phyloP scores from a whole-genome alignment of 1,140 invertebrate genomes.

The Leptopilina clavipes region DNA sequence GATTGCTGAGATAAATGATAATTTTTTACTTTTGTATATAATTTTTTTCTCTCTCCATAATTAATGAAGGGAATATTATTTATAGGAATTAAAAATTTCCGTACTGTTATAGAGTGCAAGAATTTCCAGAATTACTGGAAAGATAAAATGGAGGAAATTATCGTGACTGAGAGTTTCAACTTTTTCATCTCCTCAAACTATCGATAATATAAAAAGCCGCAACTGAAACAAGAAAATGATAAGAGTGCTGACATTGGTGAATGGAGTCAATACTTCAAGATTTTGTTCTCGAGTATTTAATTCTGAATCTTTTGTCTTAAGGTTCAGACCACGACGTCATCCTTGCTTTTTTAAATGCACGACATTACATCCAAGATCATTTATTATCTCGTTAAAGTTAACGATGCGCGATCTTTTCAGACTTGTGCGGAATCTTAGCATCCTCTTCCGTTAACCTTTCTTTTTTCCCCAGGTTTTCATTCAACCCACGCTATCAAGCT shows the following conservation, averaged over 20 bases:
- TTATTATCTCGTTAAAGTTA: slow-evolving; percentile 33
- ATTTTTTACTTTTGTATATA: too few species aligned
- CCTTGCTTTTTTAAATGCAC: slow-evolving; percentile 2
- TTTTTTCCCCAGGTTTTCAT: background rate
- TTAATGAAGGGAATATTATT: too few species aligned
- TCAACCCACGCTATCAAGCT: background rate
- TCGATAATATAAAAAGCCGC: slow-evolving; percentile 11
- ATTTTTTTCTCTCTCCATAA: too few species aligned
- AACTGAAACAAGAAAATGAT: slow-evolving; percentile 8
- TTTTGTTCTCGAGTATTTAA: slow-evolving; percentile 30
- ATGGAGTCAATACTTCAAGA: slow-evolving; percentile 17
- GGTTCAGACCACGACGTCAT: background rate
- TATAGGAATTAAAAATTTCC: background rate
- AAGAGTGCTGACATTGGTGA: slow-evolving; percentile 13
- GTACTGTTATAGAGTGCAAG: background rate
- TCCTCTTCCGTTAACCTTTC: slow-evolving; percentile 27
- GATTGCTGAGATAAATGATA: background rate
- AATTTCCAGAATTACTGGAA: background rate
- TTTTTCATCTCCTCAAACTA: slow-evolving; percentile 9
- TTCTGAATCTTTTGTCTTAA: slow-evolving; percentile 10
- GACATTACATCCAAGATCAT: slow-evolving; percentile 15
- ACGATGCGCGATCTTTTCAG: slow-evolving; percentile 25
- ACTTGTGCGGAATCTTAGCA: slow-evolving; percentile 1
- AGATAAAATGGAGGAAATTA: background rate
- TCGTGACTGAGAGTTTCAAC: too few species aligned